Conservation (phyloP, 2,888 invertebrate genomes). For the Cosmia pyralina region DNA sequence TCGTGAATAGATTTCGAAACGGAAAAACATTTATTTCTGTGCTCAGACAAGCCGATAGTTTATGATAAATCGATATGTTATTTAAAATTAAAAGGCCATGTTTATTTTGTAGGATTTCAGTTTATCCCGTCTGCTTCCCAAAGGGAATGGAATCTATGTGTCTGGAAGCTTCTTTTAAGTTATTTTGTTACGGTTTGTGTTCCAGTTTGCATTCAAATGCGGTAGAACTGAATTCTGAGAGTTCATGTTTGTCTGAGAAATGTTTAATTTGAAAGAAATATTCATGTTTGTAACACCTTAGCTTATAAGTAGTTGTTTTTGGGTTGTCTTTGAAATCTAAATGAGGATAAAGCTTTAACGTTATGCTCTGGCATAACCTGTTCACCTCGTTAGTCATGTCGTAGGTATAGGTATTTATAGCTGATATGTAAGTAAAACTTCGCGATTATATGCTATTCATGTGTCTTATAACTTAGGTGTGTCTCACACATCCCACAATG, state of each 20-base stretch:
- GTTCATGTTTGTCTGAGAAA: slow-evolving; percentile 13
- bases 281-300: neutral
- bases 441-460: too few species aligned
- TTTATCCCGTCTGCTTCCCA: slow-evolving; percentile 27
- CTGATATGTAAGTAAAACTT: too few species aligned
- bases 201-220: slow-evolving; percentile 24
- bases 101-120: slow-evolving; percentile 39
- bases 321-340: neutral
- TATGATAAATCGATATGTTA: slow-evolving; percentile 56
- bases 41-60: slow-evolving; percentile 47
- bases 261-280: slow-evolving; percentile 10
- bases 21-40: slow-evolving; percentile 42
- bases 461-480: too few species aligned
- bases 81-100: slow-evolving; percentile 55
- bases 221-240: slow-evolving; percentile 19
- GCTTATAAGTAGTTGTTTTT: neutral
- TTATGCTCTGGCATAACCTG: too few species aligned
- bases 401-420: too few species aligned
- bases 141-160: slow-evolving; percentile 46
- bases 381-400: too few species aligned
- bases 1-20: slow-evolving; percentile 45
- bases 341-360: too few species aligned
- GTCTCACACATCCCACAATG: neutral
- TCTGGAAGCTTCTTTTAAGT: slow-evolving; percentile 41
- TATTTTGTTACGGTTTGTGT: slow-evolving; percentile 35